Evolutionary conservation across 1,140 invertebrate species (phyloP).

Genomic region (Dermatophagoides farinae): DNA sequence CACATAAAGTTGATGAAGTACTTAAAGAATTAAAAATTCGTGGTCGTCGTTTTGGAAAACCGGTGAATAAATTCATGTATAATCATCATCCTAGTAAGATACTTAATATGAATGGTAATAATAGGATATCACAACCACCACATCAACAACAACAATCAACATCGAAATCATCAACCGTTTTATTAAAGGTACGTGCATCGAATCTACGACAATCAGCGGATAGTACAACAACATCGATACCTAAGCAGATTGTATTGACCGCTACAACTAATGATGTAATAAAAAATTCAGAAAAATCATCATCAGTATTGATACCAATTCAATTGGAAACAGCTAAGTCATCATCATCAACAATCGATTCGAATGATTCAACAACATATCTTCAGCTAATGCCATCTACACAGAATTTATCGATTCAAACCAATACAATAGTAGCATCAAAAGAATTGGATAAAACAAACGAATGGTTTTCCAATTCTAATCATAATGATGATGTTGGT

Average conservation of each 20-base stretch:
- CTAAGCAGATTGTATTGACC: neutral
- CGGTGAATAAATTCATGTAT: neutral
- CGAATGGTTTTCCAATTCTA: too few relatives aligned
- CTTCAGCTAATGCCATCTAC: neutral
- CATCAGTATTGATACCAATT: neutral
- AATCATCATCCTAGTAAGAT: neutral
- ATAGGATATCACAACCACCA: neutral
- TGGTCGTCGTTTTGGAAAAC: neutral
- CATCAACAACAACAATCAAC: neutral
- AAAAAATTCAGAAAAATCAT: too few relatives aligned
- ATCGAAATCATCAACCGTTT: neutral
- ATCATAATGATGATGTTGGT: too few relatives aligned
- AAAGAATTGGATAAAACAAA: too few relatives aligned
- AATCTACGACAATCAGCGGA: neutral
- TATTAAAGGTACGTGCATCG: neutral
- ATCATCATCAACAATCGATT: neutral
- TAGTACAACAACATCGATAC: neutral
- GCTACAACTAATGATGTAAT: neutral
- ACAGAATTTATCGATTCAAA: neutral
- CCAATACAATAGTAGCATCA: neutral
- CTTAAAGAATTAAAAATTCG: neutral
- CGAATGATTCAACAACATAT: neutral
- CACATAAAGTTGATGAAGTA: neutral
- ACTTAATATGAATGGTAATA: neutral
- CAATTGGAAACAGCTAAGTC: neutral